These are phyloP conservation scores for Cydia amplana DNA, from an alignment of 1,140 invertebrate genomes.

Conservation along the genomic window DNA sequence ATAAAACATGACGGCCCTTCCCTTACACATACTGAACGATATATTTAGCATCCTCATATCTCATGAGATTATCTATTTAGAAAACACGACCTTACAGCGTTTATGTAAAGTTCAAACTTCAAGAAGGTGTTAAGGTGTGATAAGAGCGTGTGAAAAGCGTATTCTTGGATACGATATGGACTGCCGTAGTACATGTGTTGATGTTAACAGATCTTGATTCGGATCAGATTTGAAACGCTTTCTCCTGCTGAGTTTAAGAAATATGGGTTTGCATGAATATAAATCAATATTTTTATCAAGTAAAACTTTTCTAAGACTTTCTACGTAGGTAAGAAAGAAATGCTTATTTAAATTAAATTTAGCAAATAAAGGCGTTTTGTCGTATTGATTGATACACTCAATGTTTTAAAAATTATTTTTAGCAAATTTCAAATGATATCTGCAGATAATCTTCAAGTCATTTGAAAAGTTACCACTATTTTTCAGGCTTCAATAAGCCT, in stretches of 20 bases:
- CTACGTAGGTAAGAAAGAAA: too few relatives aligned
- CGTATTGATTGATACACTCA: too few relatives aligned
- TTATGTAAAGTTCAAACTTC: not conserved
- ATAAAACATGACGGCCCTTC: slow-evolving; percentile 79
- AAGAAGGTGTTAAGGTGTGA: not conserved
- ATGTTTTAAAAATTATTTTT: too few relatives aligned
- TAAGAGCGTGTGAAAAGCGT: not conserved
- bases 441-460: too few relatives aligned
- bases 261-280: not conserved
- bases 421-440: too few relatives aligned
- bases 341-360: too few relatives aligned
- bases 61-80: not conserved
- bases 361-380: too few relatives aligned
- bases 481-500: not conserved
- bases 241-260: slow-evolving; percentile 37
- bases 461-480: not conserved
- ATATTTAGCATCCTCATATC: not conserved
- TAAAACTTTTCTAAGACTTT: too few relatives aligned
- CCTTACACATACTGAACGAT: slow-evolving; percentile 56
- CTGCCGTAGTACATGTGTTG: slow-evolving; percentile 50
- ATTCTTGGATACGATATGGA: slow-evolving; percentile 47
- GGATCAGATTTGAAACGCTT: slow-evolving; percentile 68
- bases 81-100: not conserved
- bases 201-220: slow-evolving; percentile 70
- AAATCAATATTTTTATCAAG: not conserved